Base-by-base conservation (phyloP, 2,888 invertebrate genomes). In the Melinopterus prodromus region DNA sequence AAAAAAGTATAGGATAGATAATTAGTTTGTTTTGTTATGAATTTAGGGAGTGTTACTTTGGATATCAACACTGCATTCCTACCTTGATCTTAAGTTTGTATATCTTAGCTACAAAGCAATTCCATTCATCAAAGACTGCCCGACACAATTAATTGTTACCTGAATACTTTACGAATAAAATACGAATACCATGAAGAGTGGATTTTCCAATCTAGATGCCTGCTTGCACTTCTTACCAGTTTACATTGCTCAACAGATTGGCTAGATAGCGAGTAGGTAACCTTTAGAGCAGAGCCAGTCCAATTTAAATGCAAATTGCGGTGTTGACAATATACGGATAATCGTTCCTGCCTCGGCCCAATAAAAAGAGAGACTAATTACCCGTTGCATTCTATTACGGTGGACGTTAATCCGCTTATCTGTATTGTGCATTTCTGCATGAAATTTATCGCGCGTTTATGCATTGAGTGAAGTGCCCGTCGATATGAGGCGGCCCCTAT, bases 261-360 rank as follows among this genome's bases (percentile, higher is more conserved):
- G 53, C 53, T 53, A 53, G 53, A 53, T 53, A 53, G 53, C 53
- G 53, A 53, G 53, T 53, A 53, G 53, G 53, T 53, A 53, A 53
- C 53, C 53, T 53, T 53, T 53, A 53, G 9, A 53, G 53, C 12
- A 53, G 53, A 53, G 9, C 53, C 53, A 53, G 53, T 53, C 12
- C 53, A 53, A 53, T 53, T 9, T 53, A 53, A 53, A 53, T 53
- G 53, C 53, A 53, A 53, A 53, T 53, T 12, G 53, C 53, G 53
- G 53, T 53, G 53, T 53, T 53, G 53, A 53, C 53, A 53, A 53
- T 53, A 53, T 53, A 53, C 53, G 53, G 53, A 53, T 53, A 53
- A 53, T 53, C 53, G 53, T 53, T 53, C 26, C 53, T 53, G 53
- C 53, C 53, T 53, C 53, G 7, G 53, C 53, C 53, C 53, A 12